Evolutionary conservation across 2,888 invertebrate genomes (phyloP).

Genomic region (Tuberolachnus salignus): DNA sequence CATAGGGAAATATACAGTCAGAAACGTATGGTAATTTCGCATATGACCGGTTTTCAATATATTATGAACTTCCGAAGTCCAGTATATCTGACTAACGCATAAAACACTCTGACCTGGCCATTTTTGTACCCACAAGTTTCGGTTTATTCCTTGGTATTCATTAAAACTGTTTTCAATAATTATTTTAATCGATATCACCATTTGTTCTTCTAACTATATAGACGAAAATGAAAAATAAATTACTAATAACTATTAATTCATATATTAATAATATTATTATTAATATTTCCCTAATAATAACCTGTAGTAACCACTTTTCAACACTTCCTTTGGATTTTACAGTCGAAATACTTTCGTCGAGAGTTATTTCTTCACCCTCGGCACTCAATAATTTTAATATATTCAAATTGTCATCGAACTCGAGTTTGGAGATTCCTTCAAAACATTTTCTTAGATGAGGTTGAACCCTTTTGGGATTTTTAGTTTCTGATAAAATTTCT

Average conservation of each 20-base stretch:
- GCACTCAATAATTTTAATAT: conserved; percentile 80
- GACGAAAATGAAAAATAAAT: too few species aligned
- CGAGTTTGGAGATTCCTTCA: conserved; percentile 79
- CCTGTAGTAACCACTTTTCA: conserved; percentile 81
- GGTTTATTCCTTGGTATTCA: conserved; percentile 62
- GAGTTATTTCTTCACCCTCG: conserved; percentile 74
- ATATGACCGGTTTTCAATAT: neutral
- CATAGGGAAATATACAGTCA: conserved; percentile 23
- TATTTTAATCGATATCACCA: conserved; percentile 65
- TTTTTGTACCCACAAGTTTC: conserved; percentile 70
- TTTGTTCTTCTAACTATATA: conserved; percentile 81
- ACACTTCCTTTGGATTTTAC: conserved; percentile 80
- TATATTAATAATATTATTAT: conserved; percentile 1
- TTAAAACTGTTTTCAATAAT: conserved; percentile 14
- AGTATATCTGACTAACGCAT: conserved; percentile 80
- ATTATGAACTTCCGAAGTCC: conserved; percentile 80
- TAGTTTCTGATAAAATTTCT: conserved; percentile 87
- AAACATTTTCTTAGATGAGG: conserved; percentile 88
- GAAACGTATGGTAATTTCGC: conserved; percentile 17
- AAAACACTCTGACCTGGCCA: conserved; percentile 87
- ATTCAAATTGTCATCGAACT: conserved; percentile 74
- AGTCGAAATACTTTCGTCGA: conserved; percentile 68
- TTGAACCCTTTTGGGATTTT: conserved; percentile 82
- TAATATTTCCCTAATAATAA: conserved; percentile 57
- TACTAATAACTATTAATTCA: too few species aligned